Base-by-base conservation (phyloP, 2,888 invertebrate genomes). In the Tenthredo amoena region DNA sequence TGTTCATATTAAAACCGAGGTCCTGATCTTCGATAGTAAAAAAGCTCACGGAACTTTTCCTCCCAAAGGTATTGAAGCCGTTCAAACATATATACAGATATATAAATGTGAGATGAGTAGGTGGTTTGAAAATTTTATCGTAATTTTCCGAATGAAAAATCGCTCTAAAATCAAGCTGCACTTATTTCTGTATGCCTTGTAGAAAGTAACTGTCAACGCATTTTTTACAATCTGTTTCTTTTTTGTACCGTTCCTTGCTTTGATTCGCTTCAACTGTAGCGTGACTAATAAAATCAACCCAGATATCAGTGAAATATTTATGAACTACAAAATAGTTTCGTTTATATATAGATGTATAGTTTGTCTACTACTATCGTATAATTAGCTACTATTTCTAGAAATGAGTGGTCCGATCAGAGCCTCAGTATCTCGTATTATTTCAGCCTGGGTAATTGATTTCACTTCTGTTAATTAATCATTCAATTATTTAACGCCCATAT, bases 281-380 rank as follows among this genome's bases (percentile, higher is more conserved):
- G 62, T 62, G 50, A 40, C 62, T 62, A 81, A 81, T 62, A 34
- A 81, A 81, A 40, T 26, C 62, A 40, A 10, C 26, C 58, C 31
- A 77, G 55, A 55, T 77, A 62, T 40, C 62, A 50, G 77, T 81
- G 18, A 5, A 10, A 77, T 34, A 62, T 81, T 81, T 62, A 40
- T 62, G 81, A 34, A 40, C 21, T 62, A 62, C 34, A 15, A 40
- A 81, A 79, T 37, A 37, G 26, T 58, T 81, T 40, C 12, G 37
- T 58, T 18, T 18, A 12, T 21, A 40, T n/a, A 37, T n/a, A 15
- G 9, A 47, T 79, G n/a, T 12, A 15, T n/a, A 77, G 9, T 77
- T 40, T 18, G 50, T 50, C 9, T 77, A 7, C 31, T 18, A 31
- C 55, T 55, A 15, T 50, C 77, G 50, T n/a, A n/a, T 34, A 37